A percentile compares a stretch with the other conserved stretches of the same genome.
These are phyloP conservation scores for Discoglossus pictus DNA, from an alignment of 2,797 vertebrate genomes.

Conservation along the genomic window DNA sequence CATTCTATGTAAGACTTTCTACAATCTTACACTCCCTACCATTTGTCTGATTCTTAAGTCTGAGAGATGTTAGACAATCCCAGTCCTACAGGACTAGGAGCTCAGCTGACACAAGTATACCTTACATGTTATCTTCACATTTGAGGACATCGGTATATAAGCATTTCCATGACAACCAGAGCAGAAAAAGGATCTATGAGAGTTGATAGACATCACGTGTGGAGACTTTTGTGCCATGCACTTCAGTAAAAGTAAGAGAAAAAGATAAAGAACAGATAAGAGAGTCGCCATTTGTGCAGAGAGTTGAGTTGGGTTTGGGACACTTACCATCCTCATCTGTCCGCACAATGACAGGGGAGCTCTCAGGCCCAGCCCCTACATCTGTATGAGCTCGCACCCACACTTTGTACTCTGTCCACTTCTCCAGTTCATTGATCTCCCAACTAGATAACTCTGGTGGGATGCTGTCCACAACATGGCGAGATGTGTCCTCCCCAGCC, in stretches of 20 bases:
- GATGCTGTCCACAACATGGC: constrained; percentile 87
- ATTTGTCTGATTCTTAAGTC: too few relatives aligned
- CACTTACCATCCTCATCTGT: constrained; percentile 96
- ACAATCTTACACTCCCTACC: too few relatives aligned
- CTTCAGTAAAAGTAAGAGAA: constrained; percentile 9
- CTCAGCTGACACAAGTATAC: background rate
- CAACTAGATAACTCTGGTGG: constrained; percentile 84
- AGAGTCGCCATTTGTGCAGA: constrained; percentile 23
- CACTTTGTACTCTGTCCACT: constrained; percentile 98
- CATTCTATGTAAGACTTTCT: too few relatives aligned
- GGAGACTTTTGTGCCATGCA: background rate
- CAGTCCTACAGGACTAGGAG: background rate
- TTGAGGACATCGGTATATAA: too few relatives aligned
- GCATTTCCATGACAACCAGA: too few relatives aligned
- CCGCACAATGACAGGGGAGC: constrained; percentile 84
- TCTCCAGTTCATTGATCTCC: constrained; percentile 92
- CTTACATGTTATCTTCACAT: background rate
- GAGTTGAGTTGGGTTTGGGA: background rate
- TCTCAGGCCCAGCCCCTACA: constrained; percentile 95
- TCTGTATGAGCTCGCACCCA: constrained; percentile 97
- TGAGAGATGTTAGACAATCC: background rate
- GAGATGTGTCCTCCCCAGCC: constrained; percentile 87
- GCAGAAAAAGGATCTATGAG: too few relatives aligned
- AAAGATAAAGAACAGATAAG: constrained; percentile 4
- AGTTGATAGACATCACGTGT: too few relatives aligned